Conservation (phyloP, 2,797 vertebrate species). For the Enteromius paludinosus region DNA sequence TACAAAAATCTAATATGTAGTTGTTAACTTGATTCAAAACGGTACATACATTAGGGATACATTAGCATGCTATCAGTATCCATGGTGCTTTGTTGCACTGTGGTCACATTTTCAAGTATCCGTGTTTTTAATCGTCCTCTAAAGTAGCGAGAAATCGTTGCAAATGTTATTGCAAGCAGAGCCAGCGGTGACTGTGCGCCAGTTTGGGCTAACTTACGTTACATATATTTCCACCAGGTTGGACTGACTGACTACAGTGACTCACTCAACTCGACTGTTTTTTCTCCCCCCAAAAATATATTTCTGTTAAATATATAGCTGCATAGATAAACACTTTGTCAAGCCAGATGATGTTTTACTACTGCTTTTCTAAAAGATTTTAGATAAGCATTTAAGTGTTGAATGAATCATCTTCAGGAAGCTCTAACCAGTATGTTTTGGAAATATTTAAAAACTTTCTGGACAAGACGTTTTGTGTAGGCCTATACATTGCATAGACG, state of each 20-base stretch:
- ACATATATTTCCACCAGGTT: slow-evolving; percentile 32
- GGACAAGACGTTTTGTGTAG: neutral
- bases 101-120: slow-evolving; percentile 47
- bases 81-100: slow-evolving; percentile 34
- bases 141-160: slow-evolving; percentile 37
- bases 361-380: neutral
- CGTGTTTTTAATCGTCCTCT: slow-evolving; percentile 51
- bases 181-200: slow-evolving; percentile 18
- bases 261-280: neutral
- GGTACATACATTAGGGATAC: slow-evolving; percentile 40
- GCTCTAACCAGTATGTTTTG: neutral
- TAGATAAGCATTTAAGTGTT: neutral
- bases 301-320: neutral
- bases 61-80: slow-evolving; percentile 39
- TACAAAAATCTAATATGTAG: slow-evolving; percentile 29
- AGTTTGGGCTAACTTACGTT: slow-evolving; percentile 39
- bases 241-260: slow-evolving; percentile 20
- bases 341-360: neutral
- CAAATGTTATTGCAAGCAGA: slow-evolving; percentile 45
- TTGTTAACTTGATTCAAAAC: slow-evolving; percentile 32
- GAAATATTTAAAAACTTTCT: neutral
- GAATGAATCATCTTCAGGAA: slow-evolving; percentile 17
- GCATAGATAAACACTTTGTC: neutral
- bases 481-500: slow-evolving; percentile 1
- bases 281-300: neutral